Evolutionary conservation across 2,888 invertebrate species (phyloP).

Genomic region (Drosophila acutilabella): DNA sequence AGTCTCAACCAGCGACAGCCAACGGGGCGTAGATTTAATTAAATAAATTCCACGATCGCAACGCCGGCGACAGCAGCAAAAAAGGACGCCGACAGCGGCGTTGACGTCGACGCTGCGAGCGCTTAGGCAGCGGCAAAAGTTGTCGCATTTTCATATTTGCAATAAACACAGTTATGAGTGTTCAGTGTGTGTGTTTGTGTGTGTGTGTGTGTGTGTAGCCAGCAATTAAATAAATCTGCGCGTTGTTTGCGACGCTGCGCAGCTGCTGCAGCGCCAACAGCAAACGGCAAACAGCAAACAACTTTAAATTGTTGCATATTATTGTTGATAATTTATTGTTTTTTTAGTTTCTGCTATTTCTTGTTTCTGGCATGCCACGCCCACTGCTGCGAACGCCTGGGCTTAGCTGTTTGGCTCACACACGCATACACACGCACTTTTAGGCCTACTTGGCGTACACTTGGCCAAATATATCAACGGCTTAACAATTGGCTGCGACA

Average conservation of each 20-base stretch:
- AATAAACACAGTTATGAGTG: slow-evolving; percentile 64
- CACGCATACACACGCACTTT: background rate
- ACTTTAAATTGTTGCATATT: slow-evolving; percentile 44
- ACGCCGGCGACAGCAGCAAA: slow-evolving; percentile 30
- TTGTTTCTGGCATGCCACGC: slow-evolving; percentile 48
- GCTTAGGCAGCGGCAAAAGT: slow-evolving; percentile 35
- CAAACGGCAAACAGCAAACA: slow-evolving; percentile 14
- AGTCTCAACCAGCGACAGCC: slow-evolving; percentile 49
- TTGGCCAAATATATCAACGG: slow-evolving; percentile 70
- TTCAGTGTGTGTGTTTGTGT: slow-evolving; percentile 42
- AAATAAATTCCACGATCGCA: slow-evolving; percentile 75
- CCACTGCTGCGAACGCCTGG: slow-evolving; percentile 32
- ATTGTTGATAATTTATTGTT: slow-evolving; percentile 54
- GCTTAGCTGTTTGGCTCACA: slow-evolving; percentile 26
- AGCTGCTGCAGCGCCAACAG: slow-evolving; percentile 22
- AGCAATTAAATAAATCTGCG: slow-evolving; percentile 80
- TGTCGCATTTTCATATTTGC: slow-evolving; percentile 73
- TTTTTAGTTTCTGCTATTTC: slow-evolving; percentile 36
- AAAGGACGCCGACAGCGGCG: slow-evolving; percentile 29
- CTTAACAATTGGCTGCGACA: slow-evolving; percentile 75
- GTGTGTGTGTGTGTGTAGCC: slow-evolving; percentile 31
- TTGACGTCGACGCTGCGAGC: slow-evolving; percentile 6
- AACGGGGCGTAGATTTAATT: slow-evolving; percentile 79
- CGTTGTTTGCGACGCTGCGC: slow-evolving; percentile 60
- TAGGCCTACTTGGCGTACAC: slow-evolving; percentile 7